Percentiles rank a stretch among this genome's conserved stretches.
Evolutionary conservation across 2,113 vertebrate species (phyloP).

Genomic region (Pagrus major): DNA sequence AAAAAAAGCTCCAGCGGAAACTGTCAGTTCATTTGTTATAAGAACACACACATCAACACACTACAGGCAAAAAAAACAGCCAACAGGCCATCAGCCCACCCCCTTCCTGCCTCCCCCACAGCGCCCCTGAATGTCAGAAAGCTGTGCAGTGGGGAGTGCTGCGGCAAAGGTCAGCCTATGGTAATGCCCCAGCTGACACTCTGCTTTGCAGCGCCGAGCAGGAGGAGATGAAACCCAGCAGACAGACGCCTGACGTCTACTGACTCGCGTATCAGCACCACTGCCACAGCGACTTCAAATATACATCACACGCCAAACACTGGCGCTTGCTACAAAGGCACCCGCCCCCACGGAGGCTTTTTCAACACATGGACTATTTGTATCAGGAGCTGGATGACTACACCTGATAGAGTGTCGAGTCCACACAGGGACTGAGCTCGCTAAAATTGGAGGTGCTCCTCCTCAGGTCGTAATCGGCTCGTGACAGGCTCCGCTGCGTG

Average conservation of each 20-base stretch:
- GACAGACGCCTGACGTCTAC: constrained; percentile 68
- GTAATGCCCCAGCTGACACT: constrained; percentile 80
- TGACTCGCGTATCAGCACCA: constrained; percentile 58
- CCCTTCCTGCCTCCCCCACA: constrained; percentile 61
- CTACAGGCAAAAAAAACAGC: constrained; percentile 61
- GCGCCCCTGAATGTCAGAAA: constrained; percentile 82
- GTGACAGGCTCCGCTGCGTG: constrained; percentile 5
- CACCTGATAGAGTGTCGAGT: constrained; percentile 49
- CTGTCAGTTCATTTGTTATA: constrained; percentile 63
- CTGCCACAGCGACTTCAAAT: constrained; percentile 67
- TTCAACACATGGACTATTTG: constrained; percentile 47
- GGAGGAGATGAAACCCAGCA: constrained; percentile 69
- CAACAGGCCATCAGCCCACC: constrained; percentile 56
- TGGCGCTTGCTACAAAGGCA: constrained; percentile 49
- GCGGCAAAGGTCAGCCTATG: constrained; percentile 84
- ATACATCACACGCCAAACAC: constrained; percentile 62
- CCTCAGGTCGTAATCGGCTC: constrained; percentile 9
- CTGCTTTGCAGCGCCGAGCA: constrained; percentile 64
- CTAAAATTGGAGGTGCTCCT: constrained; percentile 33
- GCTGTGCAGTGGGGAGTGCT: constrained; percentile 75
- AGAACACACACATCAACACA: constrained; percentile 57
- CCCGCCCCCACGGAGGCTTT: constrained; percentile 34
- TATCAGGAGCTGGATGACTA: constrained; percentile 44
- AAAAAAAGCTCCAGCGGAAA: constrained; percentile 24
- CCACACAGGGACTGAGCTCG: constrained; percentile 16